These are phyloP conservation scores for Gobio occitaniae DNA, from an alignment of 2,797 vertebrate genomes.

Conservation along the genomic window DNA sequence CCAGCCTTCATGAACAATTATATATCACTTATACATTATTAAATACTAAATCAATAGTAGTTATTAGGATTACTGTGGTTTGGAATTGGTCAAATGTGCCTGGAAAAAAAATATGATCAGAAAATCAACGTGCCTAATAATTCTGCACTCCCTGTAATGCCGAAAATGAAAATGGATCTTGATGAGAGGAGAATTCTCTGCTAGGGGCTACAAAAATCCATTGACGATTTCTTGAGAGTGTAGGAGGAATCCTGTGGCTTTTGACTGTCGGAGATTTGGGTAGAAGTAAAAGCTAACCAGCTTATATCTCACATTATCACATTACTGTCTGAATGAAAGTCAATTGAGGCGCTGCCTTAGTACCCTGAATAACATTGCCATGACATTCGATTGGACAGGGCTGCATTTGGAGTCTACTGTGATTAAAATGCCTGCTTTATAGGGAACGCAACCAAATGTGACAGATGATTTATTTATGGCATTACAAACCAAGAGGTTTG, in stretches of 20 bases:
- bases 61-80: too few relatives aligned
- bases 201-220: not conserved
- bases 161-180: not conserved
- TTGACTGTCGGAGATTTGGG: slow-evolving; percentile 6
- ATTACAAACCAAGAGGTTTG: not conserved
- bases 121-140: too few relatives aligned
- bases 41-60: too few relatives aligned
- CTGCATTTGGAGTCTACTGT: not conserved
- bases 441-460: not conserved
- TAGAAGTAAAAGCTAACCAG: slow-evolving; percentile 10
- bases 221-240: slow-evolving; percentile 5
- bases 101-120: too few relatives aligned
- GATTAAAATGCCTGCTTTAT: not conserved
- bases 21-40: too few relatives aligned
- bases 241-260: slow-evolving; percentile 2
- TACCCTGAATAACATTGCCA: not conserved
- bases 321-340: slow-evolving; percentile 12
- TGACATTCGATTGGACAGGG: not conserved
- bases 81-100: too few relatives aligned
- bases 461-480: not conserved
- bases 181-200: not conserved
- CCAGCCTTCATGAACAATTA: too few relatives aligned
- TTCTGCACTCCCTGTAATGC: too few relatives aligned
- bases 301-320: slow-evolving; percentile 26
- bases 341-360: not conserved